Conservation (phyloP, 2,113 vertebrate genomes). For the Caretta caretta region DNA sequence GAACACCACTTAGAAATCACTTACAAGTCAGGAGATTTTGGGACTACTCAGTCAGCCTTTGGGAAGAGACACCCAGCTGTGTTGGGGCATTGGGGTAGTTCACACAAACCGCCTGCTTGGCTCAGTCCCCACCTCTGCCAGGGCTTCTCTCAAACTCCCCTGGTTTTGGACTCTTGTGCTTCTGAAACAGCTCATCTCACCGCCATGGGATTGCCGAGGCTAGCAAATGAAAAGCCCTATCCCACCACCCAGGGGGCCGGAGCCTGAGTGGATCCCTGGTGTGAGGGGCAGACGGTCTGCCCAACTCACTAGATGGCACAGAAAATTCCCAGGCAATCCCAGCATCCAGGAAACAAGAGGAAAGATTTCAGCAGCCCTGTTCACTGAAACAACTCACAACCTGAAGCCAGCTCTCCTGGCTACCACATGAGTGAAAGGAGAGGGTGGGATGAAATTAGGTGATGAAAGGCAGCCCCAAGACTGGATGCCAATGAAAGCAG, state of each 20-base stretch:
- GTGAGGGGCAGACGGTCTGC: neutral
- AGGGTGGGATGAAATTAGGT: constrained; percentile 74
- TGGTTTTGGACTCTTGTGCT: neutral
- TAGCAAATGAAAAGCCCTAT: neutral
- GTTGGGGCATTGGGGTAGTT: neutral
- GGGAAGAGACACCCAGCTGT: neutral
- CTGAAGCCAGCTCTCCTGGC: constrained; percentile 65
- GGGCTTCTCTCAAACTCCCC: neutral
- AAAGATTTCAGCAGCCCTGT: constrained; percentile 42
- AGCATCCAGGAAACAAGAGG: constrained; percentile 17
- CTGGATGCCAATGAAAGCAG: constrained; percentile 73
- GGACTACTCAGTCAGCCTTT: neutral
- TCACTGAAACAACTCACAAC: constrained; percentile 58
- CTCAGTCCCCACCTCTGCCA: neutral
- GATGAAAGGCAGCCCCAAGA: constrained; percentile 67
- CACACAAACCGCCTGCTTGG: neutral
- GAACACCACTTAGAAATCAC: neutral
- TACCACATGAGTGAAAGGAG: constrained; percentile 66
- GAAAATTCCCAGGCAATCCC: constrained; percentile 9
- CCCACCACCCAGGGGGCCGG: neutral
- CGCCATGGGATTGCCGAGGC: neutral
- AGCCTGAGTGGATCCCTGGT: neutral
- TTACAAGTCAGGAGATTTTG: neutral
- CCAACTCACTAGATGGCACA: constrained; percentile 2
- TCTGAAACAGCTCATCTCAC: neutral